These are phyloP conservation scores for Artibeus lituratus DNA, from an alignment of 2,797 vertebrate genomes.

Conservation along the genomic window DNA sequence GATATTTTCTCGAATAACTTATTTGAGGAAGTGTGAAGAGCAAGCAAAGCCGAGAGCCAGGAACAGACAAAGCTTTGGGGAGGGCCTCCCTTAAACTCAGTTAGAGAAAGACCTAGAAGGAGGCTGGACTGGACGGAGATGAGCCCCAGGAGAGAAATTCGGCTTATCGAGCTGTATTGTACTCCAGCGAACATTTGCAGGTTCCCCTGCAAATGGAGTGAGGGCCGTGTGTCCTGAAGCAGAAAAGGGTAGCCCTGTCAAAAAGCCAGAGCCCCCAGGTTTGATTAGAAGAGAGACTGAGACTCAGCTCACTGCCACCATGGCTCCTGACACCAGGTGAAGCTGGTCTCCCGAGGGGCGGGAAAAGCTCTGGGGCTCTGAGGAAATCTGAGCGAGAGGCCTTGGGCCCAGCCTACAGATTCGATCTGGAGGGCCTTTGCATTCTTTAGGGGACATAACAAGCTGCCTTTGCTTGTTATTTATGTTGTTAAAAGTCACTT, in stretches of 20 bases:
- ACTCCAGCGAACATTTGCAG: not conserved
- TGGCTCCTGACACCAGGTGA: not conserved
- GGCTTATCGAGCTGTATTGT: not conserved
- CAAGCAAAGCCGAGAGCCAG: not conserved
- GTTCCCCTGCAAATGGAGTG: not conserved
- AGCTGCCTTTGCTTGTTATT: not conserved
- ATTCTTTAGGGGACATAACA: slow-evolving; percentile 31
- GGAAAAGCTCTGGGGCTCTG: not conserved
- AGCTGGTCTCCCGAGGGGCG: not conserved
- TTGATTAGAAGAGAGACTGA: not conserved
- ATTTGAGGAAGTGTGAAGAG: not conserved
- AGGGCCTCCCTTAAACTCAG: not conserved
- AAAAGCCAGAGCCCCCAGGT: not conserved
- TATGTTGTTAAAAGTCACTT: slow-evolving; percentile 11
- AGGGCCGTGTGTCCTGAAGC: not conserved
- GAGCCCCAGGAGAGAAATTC: not conserved
- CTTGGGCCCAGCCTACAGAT: not conserved
- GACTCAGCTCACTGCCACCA: not conserved
- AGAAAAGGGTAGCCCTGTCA: not conserved
- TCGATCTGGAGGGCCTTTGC: not conserved
- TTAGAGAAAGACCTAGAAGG: not conserved
- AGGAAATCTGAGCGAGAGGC: not conserved
- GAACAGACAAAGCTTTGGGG: not conserved
- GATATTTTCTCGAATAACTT: not conserved
- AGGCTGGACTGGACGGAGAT: not conserved